Conservation (phyloP, 2,797 vertebrate genomes). For the Onychomys arenicola region DNA sequence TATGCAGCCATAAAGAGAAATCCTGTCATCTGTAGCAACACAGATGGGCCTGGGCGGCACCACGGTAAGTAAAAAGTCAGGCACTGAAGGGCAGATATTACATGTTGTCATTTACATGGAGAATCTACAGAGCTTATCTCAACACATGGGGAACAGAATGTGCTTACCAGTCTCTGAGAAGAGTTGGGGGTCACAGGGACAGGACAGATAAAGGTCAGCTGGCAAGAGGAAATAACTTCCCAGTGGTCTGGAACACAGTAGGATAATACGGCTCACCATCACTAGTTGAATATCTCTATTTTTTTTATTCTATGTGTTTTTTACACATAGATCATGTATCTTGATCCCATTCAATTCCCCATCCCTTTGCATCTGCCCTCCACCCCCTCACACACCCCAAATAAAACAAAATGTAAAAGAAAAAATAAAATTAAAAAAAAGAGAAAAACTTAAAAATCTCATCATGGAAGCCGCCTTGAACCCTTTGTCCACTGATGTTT, state of each 20-base stretch:
- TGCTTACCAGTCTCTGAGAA: neutral
- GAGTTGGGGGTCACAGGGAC: neutral
- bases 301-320: too few relatives aligned
- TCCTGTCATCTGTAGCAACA: neutral
- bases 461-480: too few relatives aligned
- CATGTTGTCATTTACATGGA: neutral
- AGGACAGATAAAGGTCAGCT: neutral
- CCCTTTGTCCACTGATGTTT: too few relatives aligned
- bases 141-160: neutral
- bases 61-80: neutral
- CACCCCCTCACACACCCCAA: too few relatives aligned
- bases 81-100: neutral
- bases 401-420: too few relatives aligned
- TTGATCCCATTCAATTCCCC: too few relatives aligned
- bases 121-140: neutral
- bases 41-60: neutral
- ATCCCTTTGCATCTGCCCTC: too few relatives aligned
- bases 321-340: too few relatives aligned
- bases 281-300: neutral
- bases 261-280: neutral
- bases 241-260: neutral
- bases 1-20: neutral
- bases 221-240: neutral
- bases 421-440: too few relatives aligned
- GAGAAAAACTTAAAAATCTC: too few relatives aligned